These are phyloP conservation scores for Scartelaos histophorus DNA, from an alignment of 2,113 vertebrate species.

Conservation along the genomic window DNA sequence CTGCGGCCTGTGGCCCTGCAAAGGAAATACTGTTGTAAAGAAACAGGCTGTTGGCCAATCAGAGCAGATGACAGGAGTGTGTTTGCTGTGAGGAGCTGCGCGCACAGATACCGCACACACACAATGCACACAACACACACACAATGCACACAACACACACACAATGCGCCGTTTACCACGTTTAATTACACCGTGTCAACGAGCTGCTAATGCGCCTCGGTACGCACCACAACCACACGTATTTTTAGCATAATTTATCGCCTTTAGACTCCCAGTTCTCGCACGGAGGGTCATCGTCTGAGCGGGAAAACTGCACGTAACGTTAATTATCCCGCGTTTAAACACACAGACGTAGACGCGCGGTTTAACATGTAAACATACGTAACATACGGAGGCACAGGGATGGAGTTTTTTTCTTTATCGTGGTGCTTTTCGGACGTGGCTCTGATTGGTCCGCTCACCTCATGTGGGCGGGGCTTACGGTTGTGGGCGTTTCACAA, in stretches of 20 bases:
- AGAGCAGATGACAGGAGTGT: conserved; percentile 17
- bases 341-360: neutral
- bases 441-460: conserved; percentile 51
- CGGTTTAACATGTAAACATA: conserved; percentile 3
- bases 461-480: conserved; percentile 26
- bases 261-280: neutral
- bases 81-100: conserved; percentile 2
- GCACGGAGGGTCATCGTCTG: neutral
- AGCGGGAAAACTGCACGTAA: neutral
- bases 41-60: conserved; percentile 33
- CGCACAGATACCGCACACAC: conserved; percentile 5
- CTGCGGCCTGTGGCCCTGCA: neutral
- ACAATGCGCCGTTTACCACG: conserved; percentile 3
- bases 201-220: neutral
- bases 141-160: too few species aligned
- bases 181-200: conserved; percentile 10
- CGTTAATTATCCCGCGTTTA: neutral
- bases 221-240: neutral
- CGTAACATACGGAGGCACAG: neutral
- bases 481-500: conserved; percentile 57
- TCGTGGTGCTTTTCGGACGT: conserved; percentile 48
- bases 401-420: neutral
- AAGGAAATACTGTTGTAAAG: conserved; percentile 14
- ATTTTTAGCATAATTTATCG: neutral
- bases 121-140: too few species aligned